phyloP scores from a whole-genome alignment of 2,888 invertebrate genomes.

The Phalera bucephala region DNA sequence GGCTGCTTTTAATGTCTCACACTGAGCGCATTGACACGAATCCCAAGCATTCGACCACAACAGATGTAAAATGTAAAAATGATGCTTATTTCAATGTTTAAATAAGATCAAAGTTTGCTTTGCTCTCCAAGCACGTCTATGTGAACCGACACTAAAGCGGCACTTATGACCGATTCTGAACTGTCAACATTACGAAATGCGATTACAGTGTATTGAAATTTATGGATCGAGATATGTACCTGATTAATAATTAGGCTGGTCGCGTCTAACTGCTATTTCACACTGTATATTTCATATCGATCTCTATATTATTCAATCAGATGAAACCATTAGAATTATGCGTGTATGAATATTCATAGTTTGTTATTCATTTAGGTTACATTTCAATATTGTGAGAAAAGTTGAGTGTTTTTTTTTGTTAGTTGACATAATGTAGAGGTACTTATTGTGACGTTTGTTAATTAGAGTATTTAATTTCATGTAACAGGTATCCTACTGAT shows the following conservation, averaged over 20 bases:
- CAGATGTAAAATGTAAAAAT: too few relatives aligned
- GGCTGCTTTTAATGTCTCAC: too few relatives aligned
- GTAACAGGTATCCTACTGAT: too few relatives aligned
- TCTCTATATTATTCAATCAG: conserved; percentile 63
- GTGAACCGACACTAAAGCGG: too few relatives aligned
- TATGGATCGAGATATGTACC: conserved; percentile 60
- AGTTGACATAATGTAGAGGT: too few relatives aligned
- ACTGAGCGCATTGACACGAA: too few relatives aligned
- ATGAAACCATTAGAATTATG: conserved; percentile 37
- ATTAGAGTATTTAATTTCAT: too few relatives aligned
- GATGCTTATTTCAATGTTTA: too few relatives aligned
- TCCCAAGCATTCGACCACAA: too few relatives aligned
- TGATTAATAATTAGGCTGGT: conserved; percentile 33
- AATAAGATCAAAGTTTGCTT: too few relatives aligned
- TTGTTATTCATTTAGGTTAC: conserved; percentile 1
- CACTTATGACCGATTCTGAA: conserved; percentile 18
- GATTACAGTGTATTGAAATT: conserved; percentile 46
- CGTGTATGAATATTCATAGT: conserved; percentile 25
- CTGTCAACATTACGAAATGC: conserved; percentile 20
- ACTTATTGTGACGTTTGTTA: too few relatives aligned
- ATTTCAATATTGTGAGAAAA: conserved; percentile 6
- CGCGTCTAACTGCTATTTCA: conserved; percentile 45
- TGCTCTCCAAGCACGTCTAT: too few relatives aligned
- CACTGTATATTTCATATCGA: conserved; percentile 74
- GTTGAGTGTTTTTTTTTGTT: conserved; percentile 1